These are phyloP conservation scores for Hippolais icterina DNA, from an alignment of 2,113 vertebrate genomes.

Conservation along the genomic window DNA sequence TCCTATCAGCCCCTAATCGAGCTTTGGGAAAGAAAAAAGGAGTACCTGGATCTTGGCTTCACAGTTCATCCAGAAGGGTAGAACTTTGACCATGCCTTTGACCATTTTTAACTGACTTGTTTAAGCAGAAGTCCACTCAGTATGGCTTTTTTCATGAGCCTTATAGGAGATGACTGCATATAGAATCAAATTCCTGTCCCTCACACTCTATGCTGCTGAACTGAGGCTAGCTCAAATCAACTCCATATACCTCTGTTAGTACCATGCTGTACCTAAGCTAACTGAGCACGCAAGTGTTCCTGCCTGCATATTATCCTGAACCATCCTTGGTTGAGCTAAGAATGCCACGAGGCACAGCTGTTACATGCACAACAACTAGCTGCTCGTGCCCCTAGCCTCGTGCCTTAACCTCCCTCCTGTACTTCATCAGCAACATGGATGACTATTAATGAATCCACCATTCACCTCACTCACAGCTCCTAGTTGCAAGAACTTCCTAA, in stretches of 20 bases:
- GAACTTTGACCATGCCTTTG: background rate
- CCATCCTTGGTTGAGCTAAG: background rate
- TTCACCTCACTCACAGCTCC: background rate
- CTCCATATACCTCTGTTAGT: background rate
- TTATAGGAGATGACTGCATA: background rate
- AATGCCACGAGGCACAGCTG: background rate
- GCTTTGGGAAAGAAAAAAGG: background rate
- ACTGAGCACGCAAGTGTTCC: background rate
- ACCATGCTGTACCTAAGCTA: background rate
- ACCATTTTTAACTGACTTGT: background rate
- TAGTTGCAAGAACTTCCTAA: background rate
- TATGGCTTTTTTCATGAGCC: rapidly evolving
- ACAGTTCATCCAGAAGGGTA: background rate
- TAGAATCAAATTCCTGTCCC: background rate
- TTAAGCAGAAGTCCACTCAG: background rate
- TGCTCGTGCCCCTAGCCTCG: background rate
- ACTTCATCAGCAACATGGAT: background rate
- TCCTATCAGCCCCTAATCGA: background rate
- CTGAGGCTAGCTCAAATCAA: background rate
- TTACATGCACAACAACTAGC: background rate
- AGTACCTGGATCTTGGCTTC: background rate
- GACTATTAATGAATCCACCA: background rate
- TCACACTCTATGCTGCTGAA: background rate
- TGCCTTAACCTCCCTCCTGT: background rate
- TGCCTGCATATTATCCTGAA: background rate